phyloP scores from a whole-genome alignment of 2,888 invertebrate genomes.

The Hanleya hanleyi region DNA sequence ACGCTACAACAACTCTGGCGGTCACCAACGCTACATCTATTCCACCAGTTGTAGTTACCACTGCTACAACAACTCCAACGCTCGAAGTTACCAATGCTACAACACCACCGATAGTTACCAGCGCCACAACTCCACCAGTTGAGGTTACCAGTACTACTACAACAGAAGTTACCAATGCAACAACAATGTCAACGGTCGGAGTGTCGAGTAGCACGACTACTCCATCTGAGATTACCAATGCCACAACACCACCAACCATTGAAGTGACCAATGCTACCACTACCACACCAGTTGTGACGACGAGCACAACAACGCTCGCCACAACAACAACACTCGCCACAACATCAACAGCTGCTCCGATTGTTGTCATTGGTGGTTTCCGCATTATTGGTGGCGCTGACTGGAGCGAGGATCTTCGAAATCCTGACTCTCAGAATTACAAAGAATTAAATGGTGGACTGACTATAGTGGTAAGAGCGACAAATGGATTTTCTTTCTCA shows the following conservation, averaged over 20 bases:
- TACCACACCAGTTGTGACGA: background rate
- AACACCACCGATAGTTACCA: background rate
- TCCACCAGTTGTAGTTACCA: background rate
- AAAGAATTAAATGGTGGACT: background rate
- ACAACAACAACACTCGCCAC: conserved; percentile 7
- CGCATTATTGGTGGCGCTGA: background rate
- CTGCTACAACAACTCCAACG: background rate
- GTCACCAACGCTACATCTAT: background rate
- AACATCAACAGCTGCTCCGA: background rate
- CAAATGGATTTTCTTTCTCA: background rate
- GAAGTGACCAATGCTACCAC: background rate
- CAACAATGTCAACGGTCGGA: background rate
- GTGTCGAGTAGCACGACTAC: too few relatives aligned
- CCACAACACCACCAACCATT: conserved; percentile 7
- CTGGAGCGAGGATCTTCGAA: background rate
- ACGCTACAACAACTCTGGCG: background rate
- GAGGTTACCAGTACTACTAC: background rate
- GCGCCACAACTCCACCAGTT: background rate
- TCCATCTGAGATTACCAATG: background rate
- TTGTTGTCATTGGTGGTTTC: background rate
- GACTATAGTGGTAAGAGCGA: background rate
- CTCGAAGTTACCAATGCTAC: background rate
- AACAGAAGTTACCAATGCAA: background rate
- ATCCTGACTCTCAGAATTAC: background rate
- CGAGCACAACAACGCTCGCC: background rate